Evolutionary conservation across 2,797 vertebrate species (phyloP), one percentile per base, ranked within the genome.

Genomic region (Caiman crocodilus): DNA sequence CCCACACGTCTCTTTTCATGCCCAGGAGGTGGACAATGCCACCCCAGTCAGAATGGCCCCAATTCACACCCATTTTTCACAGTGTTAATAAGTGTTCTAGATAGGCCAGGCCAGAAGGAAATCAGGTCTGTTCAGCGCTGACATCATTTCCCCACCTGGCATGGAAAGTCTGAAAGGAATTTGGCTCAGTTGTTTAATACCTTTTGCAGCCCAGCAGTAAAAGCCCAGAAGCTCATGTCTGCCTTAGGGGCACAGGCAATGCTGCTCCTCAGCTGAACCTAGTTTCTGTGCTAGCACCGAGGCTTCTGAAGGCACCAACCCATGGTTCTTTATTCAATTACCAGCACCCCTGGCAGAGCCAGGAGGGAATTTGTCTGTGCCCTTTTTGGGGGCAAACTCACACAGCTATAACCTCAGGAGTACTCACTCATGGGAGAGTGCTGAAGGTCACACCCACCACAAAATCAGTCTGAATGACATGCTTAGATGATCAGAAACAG

Each of bases 141-240:
- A 42, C 14, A 2, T 42, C 23, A 12, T 7, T 42, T 71, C 69
- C 42, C 21, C 42, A 69, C 32, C 3, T 25, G 69, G 35, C 21
- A 25, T 71, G 69, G 69, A 23, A 71, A 42, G 14, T 8, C 32
- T 7, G 42, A 26, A 32, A 15, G 21, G 42, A 25, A 23, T 25
- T 71, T 42, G 32, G 20, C 69, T 23, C 69, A 42, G 35, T 23
- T 71, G 9, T 35, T 32, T 32, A 69, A 23, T 35, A 35, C 30
- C 67, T 32, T 18, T 79, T 1, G 0, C 2, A 59, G 35, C 76
- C 61, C 35, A 35, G 28, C n/a, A 21, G 76, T 2, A 26, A 50
- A 23, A 28, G 0, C 0, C 6, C 18, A 60, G 58, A 35, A 35
- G 23, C 67, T 15, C 6, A 3, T 71, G 42, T 5, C 35, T 10